Evolutionary conservation across 2,113 vertebrate species (phyloP), one percentile per base, ranked within the genome.

Genomic region (Dasyurus viverrinus): DNA sequence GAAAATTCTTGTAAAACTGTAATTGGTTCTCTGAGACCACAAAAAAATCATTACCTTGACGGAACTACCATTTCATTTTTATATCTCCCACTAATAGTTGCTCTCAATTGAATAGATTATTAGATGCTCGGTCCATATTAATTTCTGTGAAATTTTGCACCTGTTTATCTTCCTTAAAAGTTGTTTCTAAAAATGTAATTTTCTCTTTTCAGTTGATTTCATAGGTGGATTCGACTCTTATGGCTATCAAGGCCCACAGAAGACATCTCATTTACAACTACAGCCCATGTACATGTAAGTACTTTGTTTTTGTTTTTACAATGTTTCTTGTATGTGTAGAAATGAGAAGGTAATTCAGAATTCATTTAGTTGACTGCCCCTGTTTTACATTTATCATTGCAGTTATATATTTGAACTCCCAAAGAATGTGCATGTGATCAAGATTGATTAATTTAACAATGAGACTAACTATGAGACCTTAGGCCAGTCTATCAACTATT

Each of bases 211-310:
- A 99, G 99, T 99, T 99, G 99, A 99, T 98, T 99, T 99, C 99
- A 99, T 99, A 99, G 99, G 99, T 98, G 99, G 99, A 97, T 99
- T 99, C 96, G 99, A 99, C 98, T 99, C 99, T 48, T 99, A 99
- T 0, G 99, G 99, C 97, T 99, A 99, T 98, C 99, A 99, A 98
- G 99, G 99, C n/a, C 99, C 99, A 97, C 99, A 99, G 99, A 99
- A 99, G 99, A 99, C 99, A 92, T 99, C 99, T 96, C 99, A 99
- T 98, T 99, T 99, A 98, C 99, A 99, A 96, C 99, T 99, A 96
- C 99, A 99, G 97, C 99, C 99, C 93, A 99, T 99, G 99, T 99
- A 99, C 98, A 99, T 99, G 99, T 99, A 98, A 99, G 99, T 99
- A 98, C 16, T 94, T 55, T 52, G 54, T 90, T 96, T 95, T 42